Evolutionary conservation across 2,888 invertebrate species (phyloP), one percentile per base, ranked within the genome.

Genomic region (Parthenolecanium corni): DNA sequence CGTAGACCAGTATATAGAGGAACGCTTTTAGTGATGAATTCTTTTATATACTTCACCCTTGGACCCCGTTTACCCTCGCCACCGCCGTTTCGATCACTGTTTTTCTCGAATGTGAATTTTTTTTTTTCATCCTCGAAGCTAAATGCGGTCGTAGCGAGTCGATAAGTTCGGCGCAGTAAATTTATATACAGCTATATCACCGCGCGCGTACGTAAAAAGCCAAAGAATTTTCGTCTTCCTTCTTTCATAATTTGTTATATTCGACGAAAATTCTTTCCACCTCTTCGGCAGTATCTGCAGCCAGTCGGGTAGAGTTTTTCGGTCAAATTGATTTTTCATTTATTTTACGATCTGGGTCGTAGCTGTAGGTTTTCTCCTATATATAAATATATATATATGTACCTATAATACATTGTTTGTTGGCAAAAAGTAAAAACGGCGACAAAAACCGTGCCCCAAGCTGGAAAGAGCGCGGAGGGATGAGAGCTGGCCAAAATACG

Each of bases 291-390:
- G n/a, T n/a, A n/a, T n/a, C n/a, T n/a, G n/a, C n/a, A n/a, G n/a
- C n/a, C n/a, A n/a, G n/a, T 42, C 14, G 44, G 14, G 18, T 3
- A 18, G 18, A 42, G 44, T 42, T 42, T 42, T 42, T 42, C 44
- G 44, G 44, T 42, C 44, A 18, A 42, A 42, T 42, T 42, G 44
- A 42, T 42, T 42, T 42, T 42, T 42, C 44, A 42, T 42, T 42
- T 42, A 18, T 42, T 42, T 42, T 42, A 42, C 44, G 44, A 42
- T 42, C 44, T 3, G 5, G 44, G 31, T 31, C 31, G 31, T 31
- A 31, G 31, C 9, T n/a, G n/a, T 11, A 38, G 38, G 38, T 42
- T 42, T 42, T 42, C 18, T 16, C 3, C 16, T 42, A 4, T 14
- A 5, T 42, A 4, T n/a, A n/a, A n/a, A n/a, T n/a, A n/a, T n/a